These are phyloP conservation scores for Lingula anatina DNA, from an alignment of 2,888 invertebrate genomes.

Conservation along the genomic window DNA sequence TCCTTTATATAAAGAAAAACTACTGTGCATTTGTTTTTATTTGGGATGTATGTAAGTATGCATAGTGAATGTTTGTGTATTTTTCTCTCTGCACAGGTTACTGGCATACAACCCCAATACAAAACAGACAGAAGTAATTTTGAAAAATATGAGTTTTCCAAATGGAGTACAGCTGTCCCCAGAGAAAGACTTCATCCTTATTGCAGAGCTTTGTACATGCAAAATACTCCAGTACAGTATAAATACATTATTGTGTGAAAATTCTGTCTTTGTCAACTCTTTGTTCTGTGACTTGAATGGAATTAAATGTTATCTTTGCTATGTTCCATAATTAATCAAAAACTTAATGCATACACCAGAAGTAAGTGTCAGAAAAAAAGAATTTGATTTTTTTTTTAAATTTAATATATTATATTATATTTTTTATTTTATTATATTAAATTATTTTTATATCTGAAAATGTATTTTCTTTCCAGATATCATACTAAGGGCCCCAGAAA, in stretches of 20 bases:
- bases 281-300: no score
- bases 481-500: constrained; percentile 74
- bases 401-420: background rate
- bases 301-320: no score
- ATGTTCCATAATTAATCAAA: no score
- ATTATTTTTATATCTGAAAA: background rate
- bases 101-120: constrained; percentile 74
- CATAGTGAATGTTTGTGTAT: constrained; percentile 7
- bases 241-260: constrained; percentile 1
- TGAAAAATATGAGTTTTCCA: constrained; percentile 74
- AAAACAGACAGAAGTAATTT: constrained; percentile 65
- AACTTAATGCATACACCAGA: constrained; percentile 19
- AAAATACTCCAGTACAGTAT: constrained; percentile 59
- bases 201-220: no score
- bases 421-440: background rate
- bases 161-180: constrained; percentile 82
- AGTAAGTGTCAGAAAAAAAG: constrained; percentile 12
- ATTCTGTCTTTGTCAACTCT: no score
- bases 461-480: constrained; percentile 54
- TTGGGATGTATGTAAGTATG: no score
- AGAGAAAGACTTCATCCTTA: constrained; percentile 75
- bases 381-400: background rate
- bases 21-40: no score
- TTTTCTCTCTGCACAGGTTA: constrained; percentile 60
- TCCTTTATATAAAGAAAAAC: no score